Conservation (phyloP, 30 jellyfish, hydroid and myxozoan genomes). For the Mastigias papua region DNA sequence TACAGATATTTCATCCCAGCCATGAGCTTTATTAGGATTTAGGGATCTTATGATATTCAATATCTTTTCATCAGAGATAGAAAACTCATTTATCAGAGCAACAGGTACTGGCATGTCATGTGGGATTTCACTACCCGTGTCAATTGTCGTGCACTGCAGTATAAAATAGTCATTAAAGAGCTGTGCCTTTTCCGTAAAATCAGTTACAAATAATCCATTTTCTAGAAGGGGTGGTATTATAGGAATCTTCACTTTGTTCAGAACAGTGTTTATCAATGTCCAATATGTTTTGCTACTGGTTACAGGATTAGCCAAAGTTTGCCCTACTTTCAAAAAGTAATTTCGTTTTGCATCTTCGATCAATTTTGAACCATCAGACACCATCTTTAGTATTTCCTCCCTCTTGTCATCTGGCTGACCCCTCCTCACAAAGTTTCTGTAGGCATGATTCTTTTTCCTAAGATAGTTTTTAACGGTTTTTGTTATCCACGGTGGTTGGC, state of each 20-base stretch:
- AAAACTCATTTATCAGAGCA: conserved; percentile 20
- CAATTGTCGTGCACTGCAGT: conserved; percentile 54
- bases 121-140: conserved; percentile 49
- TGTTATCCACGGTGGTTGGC: conserved; percentile 70
- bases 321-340: conserved; percentile 48
- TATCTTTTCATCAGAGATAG: conserved; percentile 38
- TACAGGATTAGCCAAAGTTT: conserved; percentile 58
- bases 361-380: conserved; percentile 41
- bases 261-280: conserved; percentile 41
- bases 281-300: conserved; percentile 59
- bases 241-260: conserved; percentile 49
- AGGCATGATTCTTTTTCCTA: conserved; percentile 64
- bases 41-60: conserved; percentile 44
- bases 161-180: conserved; percentile 36
- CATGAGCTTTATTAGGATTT: conserved; percentile 66
- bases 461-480: conserved; percentile 38
- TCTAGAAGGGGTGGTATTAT: conserved; percentile 46
- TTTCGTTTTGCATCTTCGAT: conserved; percentile 54
- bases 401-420: conserved; percentile 57
- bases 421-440: conserved; percentile 44
- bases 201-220: too few relatives aligned
- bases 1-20: conserved; percentile 65
- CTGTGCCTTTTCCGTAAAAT: conserved; percentile 58
- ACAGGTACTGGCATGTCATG: conserved; percentile 1
- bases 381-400: conserved; percentile 35